Percentiles rank a stretch among this genome's conserved stretches.
phyloP scores from a whole-genome alignment of 2,888 invertebrate genomes.

The Hydriomena furcata region DNA sequence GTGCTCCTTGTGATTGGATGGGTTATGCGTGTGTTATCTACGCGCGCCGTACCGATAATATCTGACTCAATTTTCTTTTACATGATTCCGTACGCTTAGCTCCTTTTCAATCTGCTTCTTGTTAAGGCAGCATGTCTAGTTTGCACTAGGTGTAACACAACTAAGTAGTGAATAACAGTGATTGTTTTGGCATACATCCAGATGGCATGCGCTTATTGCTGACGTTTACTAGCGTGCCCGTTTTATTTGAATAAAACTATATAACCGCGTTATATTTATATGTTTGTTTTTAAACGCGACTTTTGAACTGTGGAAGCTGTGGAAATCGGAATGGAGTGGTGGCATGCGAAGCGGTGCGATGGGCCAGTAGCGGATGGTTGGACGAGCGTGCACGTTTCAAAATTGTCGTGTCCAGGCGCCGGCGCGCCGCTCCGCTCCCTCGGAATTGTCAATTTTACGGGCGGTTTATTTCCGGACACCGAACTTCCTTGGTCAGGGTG shows the following conservation, averaged over 20 bases:
- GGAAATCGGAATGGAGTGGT: constrained; percentile 22
- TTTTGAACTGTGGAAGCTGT: neutral
- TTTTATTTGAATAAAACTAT: constrained; percentile 35
- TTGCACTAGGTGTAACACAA: constrained; percentile 50
- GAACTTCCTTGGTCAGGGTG: constrained; percentile 74
- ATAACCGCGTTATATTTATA: constrained; percentile 27
- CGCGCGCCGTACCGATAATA: constrained; percentile 65
- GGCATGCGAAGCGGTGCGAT: constrained; percentile 43
- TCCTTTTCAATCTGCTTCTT: constrained; percentile 50
- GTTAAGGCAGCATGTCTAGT: constrained; percentile 43
- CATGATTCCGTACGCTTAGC: constrained; percentile 56
- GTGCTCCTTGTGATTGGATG: constrained; percentile 76
- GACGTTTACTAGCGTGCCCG: constrained; percentile 51
- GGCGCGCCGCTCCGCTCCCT: constrained; percentile 56
- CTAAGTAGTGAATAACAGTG: constrained; percentile 78
- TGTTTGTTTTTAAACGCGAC: constrained; percentile 26
- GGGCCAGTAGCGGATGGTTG: constrained; percentile 22
- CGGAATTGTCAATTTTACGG: constrained; percentile 89
- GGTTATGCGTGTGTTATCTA: constrained; percentile 79
- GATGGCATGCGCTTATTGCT: constrained; percentile 72
- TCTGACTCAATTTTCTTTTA: constrained; percentile 73
- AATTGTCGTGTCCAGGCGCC: constrained; percentile 71
- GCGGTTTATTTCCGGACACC: constrained; percentile 86
- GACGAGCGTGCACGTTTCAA: constrained; percentile 52
- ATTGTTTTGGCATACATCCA: constrained; percentile 80